Evolutionary conservation across 2,888 invertebrate species (phyloP).

Genomic region (Tenthredo mesomela): DNA sequence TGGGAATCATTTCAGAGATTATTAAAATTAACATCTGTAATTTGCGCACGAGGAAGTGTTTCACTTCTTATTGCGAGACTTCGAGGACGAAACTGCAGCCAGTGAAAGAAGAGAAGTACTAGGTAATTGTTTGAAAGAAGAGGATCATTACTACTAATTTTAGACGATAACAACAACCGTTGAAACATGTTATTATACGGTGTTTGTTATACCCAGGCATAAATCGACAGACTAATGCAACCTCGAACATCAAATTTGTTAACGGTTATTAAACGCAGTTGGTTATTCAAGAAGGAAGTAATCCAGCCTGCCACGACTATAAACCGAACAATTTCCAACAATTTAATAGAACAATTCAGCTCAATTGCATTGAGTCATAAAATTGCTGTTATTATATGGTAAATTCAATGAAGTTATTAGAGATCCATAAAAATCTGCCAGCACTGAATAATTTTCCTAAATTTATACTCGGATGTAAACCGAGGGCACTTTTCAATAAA

Average conservation of each 20-base stretch:
- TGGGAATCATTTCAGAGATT: constrained; percentile 48
- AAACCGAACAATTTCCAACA: neutral
- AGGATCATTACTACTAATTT: neutral
- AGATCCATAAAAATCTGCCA: neutral
- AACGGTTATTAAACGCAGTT: neutral
- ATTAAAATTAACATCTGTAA: constrained; percentile 69
- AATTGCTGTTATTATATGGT: neutral
- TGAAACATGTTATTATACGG: neutral
- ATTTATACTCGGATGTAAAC: neutral
- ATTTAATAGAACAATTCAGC: neutral
- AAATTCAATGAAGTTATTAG: constrained; percentile 18
- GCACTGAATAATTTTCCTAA: neutral
- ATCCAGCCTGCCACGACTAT: neutral
- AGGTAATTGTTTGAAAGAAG: constrained; percentile 15
- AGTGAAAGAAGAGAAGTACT: neutral
- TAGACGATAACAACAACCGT: constrained; percentile 38
- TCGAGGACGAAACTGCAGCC: constrained; percentile 13
- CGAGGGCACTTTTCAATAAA: neutral
- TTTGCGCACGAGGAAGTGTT: constrained; percentile 72
- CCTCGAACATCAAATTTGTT: neutral
- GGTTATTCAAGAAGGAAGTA: neutral
- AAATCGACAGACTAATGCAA: neutral
- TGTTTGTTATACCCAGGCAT: neutral
- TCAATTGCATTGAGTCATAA: neutral
- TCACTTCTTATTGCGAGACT: constrained; percentile 64